These are phyloP conservation scores for Hydriomena furcata DNA, from an alignment of 2,888 invertebrate genomes.

Conservation along the genomic window DNA sequence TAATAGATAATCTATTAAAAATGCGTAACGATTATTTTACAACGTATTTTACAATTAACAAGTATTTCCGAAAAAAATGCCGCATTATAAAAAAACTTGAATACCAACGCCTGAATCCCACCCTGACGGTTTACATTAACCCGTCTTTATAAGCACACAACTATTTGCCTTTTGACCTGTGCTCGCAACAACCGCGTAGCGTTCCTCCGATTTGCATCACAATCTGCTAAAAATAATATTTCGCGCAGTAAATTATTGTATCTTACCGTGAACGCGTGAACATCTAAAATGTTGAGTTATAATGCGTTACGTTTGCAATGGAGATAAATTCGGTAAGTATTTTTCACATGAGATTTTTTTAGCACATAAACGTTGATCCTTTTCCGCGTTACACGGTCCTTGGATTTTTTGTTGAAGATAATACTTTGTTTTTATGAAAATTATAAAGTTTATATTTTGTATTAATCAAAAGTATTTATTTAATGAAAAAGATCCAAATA, in stretches of 20 bases:
- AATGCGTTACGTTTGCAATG: constrained; percentile 15
- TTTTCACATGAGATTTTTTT: too few relatives aligned
- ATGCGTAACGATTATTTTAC: too few relatives aligned
- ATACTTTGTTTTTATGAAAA: too few relatives aligned
- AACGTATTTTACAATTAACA: too few relatives aligned
- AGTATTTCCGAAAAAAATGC: too few relatives aligned
- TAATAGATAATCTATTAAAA: too few relatives aligned
- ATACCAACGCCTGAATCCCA: constrained; percentile 15
- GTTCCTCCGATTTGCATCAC: constrained; percentile 31
- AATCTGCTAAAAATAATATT: constrained; percentile 31
- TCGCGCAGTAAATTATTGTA: constrained; percentile 8
- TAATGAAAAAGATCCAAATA: too few relatives aligned
- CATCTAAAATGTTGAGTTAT: constrained; percentile 11
- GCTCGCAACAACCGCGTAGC: constrained; percentile 31
- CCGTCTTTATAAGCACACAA: constrained; percentile 36
- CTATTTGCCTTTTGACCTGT: constrained; percentile 42
- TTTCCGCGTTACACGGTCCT: too few relatives aligned
- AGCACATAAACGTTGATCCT: background rate
- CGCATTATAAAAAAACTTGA: too few relatives aligned
- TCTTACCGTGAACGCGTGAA: constrained; percentile 9
- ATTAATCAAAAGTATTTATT: too few relatives aligned
- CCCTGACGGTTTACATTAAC: constrained; percentile 33
- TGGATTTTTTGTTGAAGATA: too few relatives aligned
- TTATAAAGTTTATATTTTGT: too few relatives aligned
- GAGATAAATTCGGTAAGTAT: constrained; percentile 22